A percentile compares a stretch with the other conserved stretches of the same genome.
phyloP scores from a whole-genome alignment of 2,888 invertebrate species.

The Ischnura elegans region DNA sequence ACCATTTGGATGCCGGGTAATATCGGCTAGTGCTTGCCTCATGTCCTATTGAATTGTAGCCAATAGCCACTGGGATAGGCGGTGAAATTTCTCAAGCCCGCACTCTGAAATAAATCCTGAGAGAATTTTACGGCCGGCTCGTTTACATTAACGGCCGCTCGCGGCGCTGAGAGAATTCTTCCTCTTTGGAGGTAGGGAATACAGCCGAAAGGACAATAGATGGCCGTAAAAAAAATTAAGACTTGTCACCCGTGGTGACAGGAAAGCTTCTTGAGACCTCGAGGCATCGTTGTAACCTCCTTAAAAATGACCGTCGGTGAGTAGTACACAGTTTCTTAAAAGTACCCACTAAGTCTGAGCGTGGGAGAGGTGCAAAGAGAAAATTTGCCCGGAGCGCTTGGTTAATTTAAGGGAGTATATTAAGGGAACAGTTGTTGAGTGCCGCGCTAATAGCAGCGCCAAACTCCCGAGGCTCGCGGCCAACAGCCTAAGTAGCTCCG shows the following conservation, averaged over 20 bases:
- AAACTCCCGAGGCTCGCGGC: background rate
- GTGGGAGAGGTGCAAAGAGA: background rate
- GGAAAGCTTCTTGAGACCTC: background rate
- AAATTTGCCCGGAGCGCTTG: background rate
- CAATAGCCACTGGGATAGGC: background rate
- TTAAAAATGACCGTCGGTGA: background rate
- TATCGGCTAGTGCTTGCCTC: background rate
- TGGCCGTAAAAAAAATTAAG: background rate
- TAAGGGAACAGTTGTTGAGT: slow-evolving; percentile 35
- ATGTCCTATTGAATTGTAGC: background rate
- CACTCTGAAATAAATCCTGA: background rate
- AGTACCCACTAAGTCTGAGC: slow-evolving; percentile 27
- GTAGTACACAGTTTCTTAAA: background rate
- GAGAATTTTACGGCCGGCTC: background rate
- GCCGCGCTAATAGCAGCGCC: slow-evolving; percentile 34
- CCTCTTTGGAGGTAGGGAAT: background rate
- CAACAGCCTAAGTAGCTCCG: slow-evolving; percentile 30
- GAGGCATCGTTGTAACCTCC: background rate
- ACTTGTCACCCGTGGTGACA: background rate
- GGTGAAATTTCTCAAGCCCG: background rate
- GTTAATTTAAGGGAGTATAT: slow-evolving; percentile 7
- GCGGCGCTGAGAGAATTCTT: background rate
- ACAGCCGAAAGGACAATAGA: background rate
- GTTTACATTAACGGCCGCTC: background rate
- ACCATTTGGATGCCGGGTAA: background rate